Evolutionary conservation across 2,888 invertebrate species (phyloP).

Genomic region (Oscheius sp.): DNA sequence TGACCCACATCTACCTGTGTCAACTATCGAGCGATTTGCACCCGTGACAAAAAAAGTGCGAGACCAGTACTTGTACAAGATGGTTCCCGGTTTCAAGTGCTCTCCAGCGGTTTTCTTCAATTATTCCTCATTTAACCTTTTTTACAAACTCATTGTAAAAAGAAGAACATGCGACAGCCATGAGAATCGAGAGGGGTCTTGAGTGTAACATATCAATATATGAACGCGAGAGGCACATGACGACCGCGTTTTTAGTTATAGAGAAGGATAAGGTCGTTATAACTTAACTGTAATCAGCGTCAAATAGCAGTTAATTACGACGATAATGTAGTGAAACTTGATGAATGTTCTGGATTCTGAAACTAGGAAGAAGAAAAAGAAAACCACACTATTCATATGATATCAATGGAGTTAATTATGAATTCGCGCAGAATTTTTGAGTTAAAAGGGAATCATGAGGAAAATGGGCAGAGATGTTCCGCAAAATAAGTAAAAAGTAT

Average conservation of each 20-base stretch:
- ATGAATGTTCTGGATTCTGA: no score
- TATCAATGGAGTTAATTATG: no score
- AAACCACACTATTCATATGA: no score
- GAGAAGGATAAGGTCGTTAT: no score
- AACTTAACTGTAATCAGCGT: not conserved
- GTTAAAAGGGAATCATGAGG: no score
- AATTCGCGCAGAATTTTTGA: no score
- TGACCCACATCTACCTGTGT: not conserved
- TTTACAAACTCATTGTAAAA: not conserved
- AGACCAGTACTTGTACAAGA: not conserved
- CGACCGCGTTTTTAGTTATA: conserved; percentile 2
- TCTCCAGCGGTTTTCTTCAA: not conserved
- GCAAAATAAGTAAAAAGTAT: no score
- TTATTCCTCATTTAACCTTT: not conserved
- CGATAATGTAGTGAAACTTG: no score
- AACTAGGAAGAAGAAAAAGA: no score
- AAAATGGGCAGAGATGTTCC: no score
- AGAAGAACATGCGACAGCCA: conserved; percentile 18
- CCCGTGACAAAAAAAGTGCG: not conserved
- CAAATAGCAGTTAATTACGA: no score
- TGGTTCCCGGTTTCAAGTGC: conserved; percentile 4
- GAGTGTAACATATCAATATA: conserved; percentile 30
- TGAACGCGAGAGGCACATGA: conserved; percentile 21
- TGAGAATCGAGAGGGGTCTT: conserved; percentile 18
- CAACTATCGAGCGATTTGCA: conserved; percentile 3